Conservation (phyloP, 2,113 vertebrate genomes). For the Scortum barcoo region DNA sequence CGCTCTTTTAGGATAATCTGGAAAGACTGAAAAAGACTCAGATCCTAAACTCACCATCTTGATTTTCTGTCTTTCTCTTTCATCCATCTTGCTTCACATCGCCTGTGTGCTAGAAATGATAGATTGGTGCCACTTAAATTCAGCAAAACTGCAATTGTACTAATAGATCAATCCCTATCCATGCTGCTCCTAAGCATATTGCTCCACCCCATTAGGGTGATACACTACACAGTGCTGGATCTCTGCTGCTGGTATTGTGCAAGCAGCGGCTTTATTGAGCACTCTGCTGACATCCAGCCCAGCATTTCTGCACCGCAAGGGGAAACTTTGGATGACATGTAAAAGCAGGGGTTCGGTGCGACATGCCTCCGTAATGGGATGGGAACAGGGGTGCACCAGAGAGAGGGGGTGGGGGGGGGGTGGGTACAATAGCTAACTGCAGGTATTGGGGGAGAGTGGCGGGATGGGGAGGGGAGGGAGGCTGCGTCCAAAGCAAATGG, state of each 20-base stretch:
- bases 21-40: conserved; percentile 7
- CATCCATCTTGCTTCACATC: conserved; percentile 71
- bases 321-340: conserved; percentile 93
- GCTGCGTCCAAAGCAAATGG: conserved; percentile 96
- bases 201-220: conserved; percentile 77
- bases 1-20: conserved; percentile 5
- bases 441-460: conserved; percentile 52
- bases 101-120: conserved; percentile 69
- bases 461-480: conserved; percentile 24
- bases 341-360: conserved; percentile 88
- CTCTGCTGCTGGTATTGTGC: conserved; percentile 63
- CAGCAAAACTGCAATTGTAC: conserved; percentile 75
- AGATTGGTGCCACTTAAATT: conserved; percentile 69
- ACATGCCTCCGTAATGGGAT: conserved; percentile 94
- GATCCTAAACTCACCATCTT: conserved; percentile 8
- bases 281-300: conserved; percentile 73
- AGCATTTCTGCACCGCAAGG: conserved; percentile 87
- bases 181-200: conserved; percentile 77
- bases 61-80: conserved; percentile 40
- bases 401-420: background rate
- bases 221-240: conserved; percentile 58
- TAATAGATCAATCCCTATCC: conserved; percentile 70
- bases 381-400: conserved; percentile 85
- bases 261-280: conserved; percentile 75
- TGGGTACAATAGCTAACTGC: conserved; percentile 31